Conservation (phyloP, 1,140 invertebrate species). For the Ceratosolen fusciceps region DNA sequence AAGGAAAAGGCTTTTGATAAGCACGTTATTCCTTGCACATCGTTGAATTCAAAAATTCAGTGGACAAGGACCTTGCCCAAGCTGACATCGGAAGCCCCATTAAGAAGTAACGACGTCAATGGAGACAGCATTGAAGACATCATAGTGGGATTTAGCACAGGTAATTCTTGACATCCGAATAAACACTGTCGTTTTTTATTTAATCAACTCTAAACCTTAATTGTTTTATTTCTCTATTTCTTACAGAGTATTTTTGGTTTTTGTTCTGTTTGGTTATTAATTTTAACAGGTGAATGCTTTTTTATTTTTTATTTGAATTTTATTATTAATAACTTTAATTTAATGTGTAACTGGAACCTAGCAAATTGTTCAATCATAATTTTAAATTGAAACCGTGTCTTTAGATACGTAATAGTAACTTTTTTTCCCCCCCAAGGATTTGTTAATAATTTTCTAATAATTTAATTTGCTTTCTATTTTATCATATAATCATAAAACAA, state of each 20-base stretch:
- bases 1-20: slow-evolving; percentile 47
- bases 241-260: slow-evolving; percentile 52
- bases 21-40: slow-evolving; percentile 77
- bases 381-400: not conserved
- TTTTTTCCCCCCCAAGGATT: too few species aligned
- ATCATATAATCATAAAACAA: not conserved
- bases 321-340: slow-evolving; percentile 8
- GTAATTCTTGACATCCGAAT: slow-evolving; percentile 66
- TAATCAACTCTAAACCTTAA: slow-evolving; percentile 43
- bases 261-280: slow-evolving; percentile 29
- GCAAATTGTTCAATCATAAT: not conserved
- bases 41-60: slow-evolving; percentile 77
- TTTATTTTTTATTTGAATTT: slow-evolving; percentile 24
- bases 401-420: too few species aligned
- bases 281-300: slow-evolving; percentile 38
- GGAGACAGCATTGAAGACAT: slow-evolving; percentile 82
- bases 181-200: slow-evolving; percentile 38
- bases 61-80: slow-evolving; percentile 83
- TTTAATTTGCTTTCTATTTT: not conserved
- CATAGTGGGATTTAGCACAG: slow-evolving; percentile 85
- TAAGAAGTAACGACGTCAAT: slow-evolving; percentile 82
- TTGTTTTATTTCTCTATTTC: slow-evolving; percentile 50
- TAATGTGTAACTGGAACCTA: slow-evolving; percentile 15
- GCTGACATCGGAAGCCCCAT: slow-evolving; percentile 82
- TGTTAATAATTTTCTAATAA: not conserved